Base-by-base conservation (phyloP, 1,140 invertebrate species). In the Bombus superbus region DNA sequence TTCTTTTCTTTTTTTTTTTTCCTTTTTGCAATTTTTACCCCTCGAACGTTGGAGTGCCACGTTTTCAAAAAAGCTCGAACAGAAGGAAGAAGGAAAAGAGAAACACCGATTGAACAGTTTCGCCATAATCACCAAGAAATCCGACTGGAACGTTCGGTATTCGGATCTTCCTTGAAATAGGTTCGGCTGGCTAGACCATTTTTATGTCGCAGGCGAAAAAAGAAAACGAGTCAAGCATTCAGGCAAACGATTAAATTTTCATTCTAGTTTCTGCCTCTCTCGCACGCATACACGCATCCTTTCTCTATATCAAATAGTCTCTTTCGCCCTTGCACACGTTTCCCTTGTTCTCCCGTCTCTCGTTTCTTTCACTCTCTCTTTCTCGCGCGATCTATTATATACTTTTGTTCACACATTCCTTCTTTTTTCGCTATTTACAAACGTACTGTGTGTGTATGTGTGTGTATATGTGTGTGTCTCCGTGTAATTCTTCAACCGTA, bases 351-450 rank as follows among this genome's bases (percentile, higher is more conserved):
- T 57, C 40, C 28, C 11, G 25, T 53, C 62, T 80, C 35, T 42
- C 28, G 28, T 6, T 66, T 8, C 32, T 57, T 28, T 57, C 79
- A 22, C 71, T 40, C 40, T 1, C 2, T 35, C 57, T 28, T 25
- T 57, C 25, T 78, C 53, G 53, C 80, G 59, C 32, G 11, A 3
- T 38, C 8, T 35, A 68, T 35, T 62, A 66, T 40, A 47, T 78
- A 13, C 64, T 72, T 71, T 35, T 72, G 22, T 42, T 59, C 76
- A 62, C 53, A 13, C 32, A 71, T 22, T 78, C 75, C 6, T 64
- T 53, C 62, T 28, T 44, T 73, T 66, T 72, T 83, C 68, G 76
- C 89, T 90, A 90, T 90, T 90, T 90, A 90, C 89, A 90, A 90
- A 90, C 83, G 83, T 80, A 64, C 68, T 69, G n/a, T 47, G 38